Conservation (phyloP, 2,113 vertebrate genomes). For the Carollia perspicillata region DNA sequence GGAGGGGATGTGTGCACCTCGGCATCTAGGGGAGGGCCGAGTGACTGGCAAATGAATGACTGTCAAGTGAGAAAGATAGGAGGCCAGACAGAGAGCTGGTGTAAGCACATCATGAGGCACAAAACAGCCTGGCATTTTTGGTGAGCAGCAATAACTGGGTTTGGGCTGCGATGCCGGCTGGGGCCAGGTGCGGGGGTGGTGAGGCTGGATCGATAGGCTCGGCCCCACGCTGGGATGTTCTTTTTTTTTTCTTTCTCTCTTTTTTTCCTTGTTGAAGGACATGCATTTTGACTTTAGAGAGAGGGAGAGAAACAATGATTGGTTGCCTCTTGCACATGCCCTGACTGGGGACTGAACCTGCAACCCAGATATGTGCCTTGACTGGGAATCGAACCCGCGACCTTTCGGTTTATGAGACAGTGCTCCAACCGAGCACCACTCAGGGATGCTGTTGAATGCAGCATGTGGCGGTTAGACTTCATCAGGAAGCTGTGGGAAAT, state of each 20-base stretch:
- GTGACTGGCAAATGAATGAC: background rate
- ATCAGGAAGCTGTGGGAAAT: background rate
- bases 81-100: accelerated
- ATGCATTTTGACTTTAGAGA: too few relatives aligned
- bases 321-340: too few relatives aligned
- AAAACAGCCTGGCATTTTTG: background rate
- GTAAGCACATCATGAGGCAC: background rate
- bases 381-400: too few relatives aligned
- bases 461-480: background rate
- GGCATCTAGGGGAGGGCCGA: too few relatives aligned
- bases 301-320: too few relatives aligned
- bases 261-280: too few relatives aligned
- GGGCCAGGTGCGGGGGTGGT: background rate
- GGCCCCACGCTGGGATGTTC: background rate
- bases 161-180: accelerated
- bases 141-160: background rate
- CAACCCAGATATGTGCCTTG: too few relatives aligned
- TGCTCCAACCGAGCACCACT: background rate
- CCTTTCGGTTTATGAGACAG: too few relatives aligned
- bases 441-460: background rate
- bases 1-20: accelerated
- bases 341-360: too few relatives aligned
- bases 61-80: background rate
- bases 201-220: background rate
- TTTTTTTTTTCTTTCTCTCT: too few relatives aligned